A percentile compares a stretch with the other conserved stretches of the same genome.
phyloP scores from a whole-genome alignment of 2,113 vertebrate genomes.

The Irena cyanogastra region DNA sequence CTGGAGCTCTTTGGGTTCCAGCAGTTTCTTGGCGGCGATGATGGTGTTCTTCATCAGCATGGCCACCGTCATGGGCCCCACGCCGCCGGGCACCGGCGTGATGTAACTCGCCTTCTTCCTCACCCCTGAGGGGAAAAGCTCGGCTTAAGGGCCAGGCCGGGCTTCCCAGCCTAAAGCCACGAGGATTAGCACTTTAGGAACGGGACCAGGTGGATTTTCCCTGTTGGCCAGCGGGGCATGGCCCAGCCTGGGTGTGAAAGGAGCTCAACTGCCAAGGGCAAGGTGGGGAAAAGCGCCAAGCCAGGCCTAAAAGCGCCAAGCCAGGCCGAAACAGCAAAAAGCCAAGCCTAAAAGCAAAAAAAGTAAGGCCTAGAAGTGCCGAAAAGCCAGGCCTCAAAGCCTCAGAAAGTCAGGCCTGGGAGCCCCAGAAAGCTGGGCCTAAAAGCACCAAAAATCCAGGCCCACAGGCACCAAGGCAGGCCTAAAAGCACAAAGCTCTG shows the following conservation, averaged over 20 bases:
- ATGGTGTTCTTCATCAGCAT: conserved; percentile 99
- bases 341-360: accelerated
- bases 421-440: too few species aligned
- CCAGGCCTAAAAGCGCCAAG: not conserved
- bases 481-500: not conserved
- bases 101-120: conserved; percentile 92
- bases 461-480: not conserved
- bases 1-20: conserved; percentile 76
- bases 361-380: not conserved
- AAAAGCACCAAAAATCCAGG: not conserved
- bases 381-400: not conserved
- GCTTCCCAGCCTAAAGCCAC: not conserved
- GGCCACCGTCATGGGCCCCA: conserved; percentile 96
- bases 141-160: not conserved
- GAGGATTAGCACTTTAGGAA: accelerated
- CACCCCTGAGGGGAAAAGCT: conserved; percentile 74
- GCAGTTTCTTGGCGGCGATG: conserved; percentile 89
- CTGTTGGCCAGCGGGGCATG: accelerated
- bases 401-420: not conserved
- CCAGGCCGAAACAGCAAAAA: not conserved
- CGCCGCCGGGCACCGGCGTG: conserved; percentile 93
- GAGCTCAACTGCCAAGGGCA: too few species aligned
- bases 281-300: too few species aligned
- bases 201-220: accelerated
- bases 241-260: not conserved